phyloP scores from a whole-genome alignment of 2,888 invertebrate genomes.

The Resseliella maxima region DNA sequence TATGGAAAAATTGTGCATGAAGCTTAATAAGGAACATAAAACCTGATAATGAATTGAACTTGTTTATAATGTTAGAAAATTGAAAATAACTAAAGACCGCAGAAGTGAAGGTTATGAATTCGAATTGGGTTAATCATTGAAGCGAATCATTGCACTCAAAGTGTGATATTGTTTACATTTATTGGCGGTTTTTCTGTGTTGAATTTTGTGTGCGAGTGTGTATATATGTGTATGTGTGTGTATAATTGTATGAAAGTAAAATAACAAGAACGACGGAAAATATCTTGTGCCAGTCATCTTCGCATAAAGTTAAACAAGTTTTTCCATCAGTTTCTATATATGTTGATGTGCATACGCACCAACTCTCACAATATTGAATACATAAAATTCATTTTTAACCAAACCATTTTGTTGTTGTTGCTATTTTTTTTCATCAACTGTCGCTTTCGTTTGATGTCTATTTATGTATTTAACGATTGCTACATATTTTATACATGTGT shows the following conservation, averaged over 20 bases:
- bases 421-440: too few relatives aligned
- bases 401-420: too few relatives aligned
- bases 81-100: not conserved
- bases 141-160: constrained; percentile 16
- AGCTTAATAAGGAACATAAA: not conserved
- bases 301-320: not conserved
- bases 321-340: too few relatives aligned
- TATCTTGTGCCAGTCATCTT: not conserved
- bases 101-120: constrained; percentile 28
- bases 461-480: not conserved
- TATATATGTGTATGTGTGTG: not conserved
- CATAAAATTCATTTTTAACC: too few relatives aligned
- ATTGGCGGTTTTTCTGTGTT: not conserved
- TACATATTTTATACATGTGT: not conserved
- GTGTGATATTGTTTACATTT: not conserved
- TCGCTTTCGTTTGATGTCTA: not conserved
- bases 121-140: constrained; percentile 41
- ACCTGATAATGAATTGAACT: not conserved
- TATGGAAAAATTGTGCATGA: not conserved
- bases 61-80: not conserved
- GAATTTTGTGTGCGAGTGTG: not conserved
- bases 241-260: not conserved
- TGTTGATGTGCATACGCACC: not conserved
- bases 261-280: not conserved
- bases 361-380: not conserved